Evolutionary conservation across 2,113 vertebrate genomes (phyloP).

Genomic region (Illadopsis cleaveri): DNA sequence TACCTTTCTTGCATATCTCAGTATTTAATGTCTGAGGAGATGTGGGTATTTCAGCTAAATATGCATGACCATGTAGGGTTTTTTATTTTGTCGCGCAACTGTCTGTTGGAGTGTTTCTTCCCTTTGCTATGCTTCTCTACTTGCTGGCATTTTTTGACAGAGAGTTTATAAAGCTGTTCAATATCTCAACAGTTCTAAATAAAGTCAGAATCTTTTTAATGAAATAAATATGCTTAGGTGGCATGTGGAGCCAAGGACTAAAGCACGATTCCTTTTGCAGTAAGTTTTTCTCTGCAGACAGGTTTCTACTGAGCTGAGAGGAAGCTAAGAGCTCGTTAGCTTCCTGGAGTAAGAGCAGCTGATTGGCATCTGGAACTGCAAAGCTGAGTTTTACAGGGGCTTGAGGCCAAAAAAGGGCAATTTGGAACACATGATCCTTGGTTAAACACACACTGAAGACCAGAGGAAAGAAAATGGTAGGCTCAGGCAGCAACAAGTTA

Average conservation of each 20-base stretch:
- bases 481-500: not conserved
- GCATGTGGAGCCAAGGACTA: not conserved
- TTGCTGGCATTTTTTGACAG: not conserved
- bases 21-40: not conserved
- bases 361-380: conserved; percentile 38
- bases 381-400: not conserved
- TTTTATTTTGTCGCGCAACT: not conserved
- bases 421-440: conserved; percentile 3
- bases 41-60: not conserved
- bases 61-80: not conserved
- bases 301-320: not conserved
- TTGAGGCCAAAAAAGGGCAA: not conserved
- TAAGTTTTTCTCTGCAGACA: not conserved
- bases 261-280: not conserved
- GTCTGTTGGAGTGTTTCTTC: not conserved
- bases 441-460: conserved; percentile 17
- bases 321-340: conserved; percentile 24
- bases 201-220: not conserved
- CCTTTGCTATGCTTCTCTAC: not conserved
- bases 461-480: not conserved
- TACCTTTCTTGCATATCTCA: not conserved
- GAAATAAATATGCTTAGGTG: not conserved
- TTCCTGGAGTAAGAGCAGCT: conserved; percentile 4
- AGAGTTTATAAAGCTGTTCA: not conserved
- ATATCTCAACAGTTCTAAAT: not conserved